Conservation (phyloP, 2,113 vertebrate genomes). For the Columbina picui region DNA sequence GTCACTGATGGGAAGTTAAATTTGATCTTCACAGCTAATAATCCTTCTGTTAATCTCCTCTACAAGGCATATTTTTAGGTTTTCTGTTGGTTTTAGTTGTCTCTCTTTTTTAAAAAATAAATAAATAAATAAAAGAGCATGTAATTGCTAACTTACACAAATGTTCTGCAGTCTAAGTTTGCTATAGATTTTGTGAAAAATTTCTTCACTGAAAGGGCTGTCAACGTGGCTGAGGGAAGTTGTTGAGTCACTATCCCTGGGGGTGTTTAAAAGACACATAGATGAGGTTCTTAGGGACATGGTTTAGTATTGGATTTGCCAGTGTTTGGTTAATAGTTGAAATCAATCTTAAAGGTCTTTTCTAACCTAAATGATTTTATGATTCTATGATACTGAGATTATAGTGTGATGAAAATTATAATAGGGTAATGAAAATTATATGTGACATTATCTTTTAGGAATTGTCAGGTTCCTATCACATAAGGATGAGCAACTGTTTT, state of each 20-base stretch:
- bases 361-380: not conserved
- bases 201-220: too few species aligned
- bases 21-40: slow-evolving; percentile 1
- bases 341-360: not conserved
- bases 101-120: too few species aligned
- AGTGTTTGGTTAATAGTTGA: not conserved
- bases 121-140: too few species aligned
- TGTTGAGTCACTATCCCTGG: too few species aligned
- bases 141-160: slow-evolving; percentile 15
- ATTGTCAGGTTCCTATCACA: not conserved
- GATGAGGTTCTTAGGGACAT: too few species aligned
- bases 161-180: not conserved
- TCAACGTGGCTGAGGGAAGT: too few species aligned
- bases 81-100: not conserved
- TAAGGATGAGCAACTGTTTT: not conserved
- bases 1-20: slow-evolving; percentile 7
- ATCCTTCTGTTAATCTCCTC: not conserved
- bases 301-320: not conserved
- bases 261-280: too few species aligned
- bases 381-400: not conserved
- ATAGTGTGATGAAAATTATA: not conserved
- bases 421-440: not conserved
- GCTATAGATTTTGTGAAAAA: not conserved
- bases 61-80: not conserved
- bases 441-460: not conserved